Evolutionary conservation across 2,888 invertebrate genomes (phyloP), one percentile per base, ranked within the genome.

Genomic region (Trichogramma dendrolimi): DNA sequence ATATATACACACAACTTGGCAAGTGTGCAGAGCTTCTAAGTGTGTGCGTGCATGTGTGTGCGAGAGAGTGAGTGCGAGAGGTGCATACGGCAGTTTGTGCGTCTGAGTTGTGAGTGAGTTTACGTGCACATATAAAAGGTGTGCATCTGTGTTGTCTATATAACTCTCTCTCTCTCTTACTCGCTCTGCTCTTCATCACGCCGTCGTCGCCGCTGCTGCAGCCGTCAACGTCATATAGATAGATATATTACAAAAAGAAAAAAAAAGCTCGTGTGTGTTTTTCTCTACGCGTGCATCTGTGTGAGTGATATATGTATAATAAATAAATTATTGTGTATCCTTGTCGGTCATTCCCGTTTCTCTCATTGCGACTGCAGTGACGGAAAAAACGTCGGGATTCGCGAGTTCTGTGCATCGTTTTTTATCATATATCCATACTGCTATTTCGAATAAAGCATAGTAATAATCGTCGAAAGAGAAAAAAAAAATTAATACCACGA

Each of bases 341-440:
- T 59, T 49, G 54, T 58, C 64, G 59, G 59, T 59, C 61, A 61
- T 59, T 44, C 43, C 61, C 58, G 59, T 50, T 52, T 59, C 64
- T 52, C 59, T 55, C 61, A 59, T 61, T 49, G 14, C 7, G 10
- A 38, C 38, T 6, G 10, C n/a, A 27, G 42, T 55, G 6, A 43
- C 14, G 2, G 57, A 38, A 11, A 55, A 4, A 44, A 40, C n/a
- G 51, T 50, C 41, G 58, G 58, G 47, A 27, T 2, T 27, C 27
- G 27, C 27, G 27, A 27, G 27, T 27, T 27, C 27, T 27, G 27
- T 27, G 27, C 27, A 27, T 27, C 27, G 27, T 27, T 27, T 27
- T 27, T 27, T 27, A 27, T 27, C 27, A 27, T 27, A 27, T 27
- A 27, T 27, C 2, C 27, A 27, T 27, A 27, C 27, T 27, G 27